phyloP scores from a whole-genome alignment of 1,140 invertebrate species.

The Ostrea denselamellosa region DNA sequence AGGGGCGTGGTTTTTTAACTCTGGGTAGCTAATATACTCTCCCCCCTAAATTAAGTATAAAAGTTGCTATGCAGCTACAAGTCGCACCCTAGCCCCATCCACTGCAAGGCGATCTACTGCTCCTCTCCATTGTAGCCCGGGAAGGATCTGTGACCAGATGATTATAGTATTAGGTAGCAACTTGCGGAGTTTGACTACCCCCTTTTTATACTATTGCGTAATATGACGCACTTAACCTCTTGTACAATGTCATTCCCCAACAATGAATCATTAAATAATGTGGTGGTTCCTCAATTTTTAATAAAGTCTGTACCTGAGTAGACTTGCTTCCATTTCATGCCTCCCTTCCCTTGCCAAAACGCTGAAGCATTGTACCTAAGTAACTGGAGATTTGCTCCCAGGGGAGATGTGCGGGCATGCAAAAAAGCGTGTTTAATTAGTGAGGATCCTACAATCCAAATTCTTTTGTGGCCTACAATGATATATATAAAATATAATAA shows the following conservation, averaged over 20 bases:
- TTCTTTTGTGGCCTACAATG: neutral
- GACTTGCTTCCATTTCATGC: constrained; percentile 43
- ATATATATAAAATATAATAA: neutral
- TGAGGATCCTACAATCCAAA: constrained; percentile 49
- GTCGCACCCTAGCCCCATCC: neutral
- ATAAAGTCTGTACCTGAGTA: neutral
- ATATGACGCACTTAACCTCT: neutral
- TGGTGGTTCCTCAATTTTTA: constrained; percentile 30
- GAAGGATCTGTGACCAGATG: neutral
- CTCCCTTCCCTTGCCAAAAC: constrained; percentile 46
- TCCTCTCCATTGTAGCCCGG: neutral
- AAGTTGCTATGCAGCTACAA: neutral
- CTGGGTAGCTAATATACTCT: neutral
- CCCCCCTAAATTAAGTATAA: neutral
- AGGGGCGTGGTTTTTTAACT: neutral
- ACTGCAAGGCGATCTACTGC: neutral
- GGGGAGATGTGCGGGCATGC: neutral
- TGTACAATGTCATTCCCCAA: constrained; percentile 25
- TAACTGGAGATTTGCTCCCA: constrained; percentile 16
- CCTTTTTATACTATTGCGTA: neutral
- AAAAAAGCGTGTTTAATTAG: constrained; percentile 46
- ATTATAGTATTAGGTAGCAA: neutral
- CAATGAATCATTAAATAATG: constrained; percentile 27
- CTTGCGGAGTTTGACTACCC: neutral
- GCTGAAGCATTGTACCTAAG: neutral